These are phyloP conservation scores for Solea senegalensis DNA, from an alignment of 2,113 vertebrate genomes.

Conservation along the genomic window DNA sequence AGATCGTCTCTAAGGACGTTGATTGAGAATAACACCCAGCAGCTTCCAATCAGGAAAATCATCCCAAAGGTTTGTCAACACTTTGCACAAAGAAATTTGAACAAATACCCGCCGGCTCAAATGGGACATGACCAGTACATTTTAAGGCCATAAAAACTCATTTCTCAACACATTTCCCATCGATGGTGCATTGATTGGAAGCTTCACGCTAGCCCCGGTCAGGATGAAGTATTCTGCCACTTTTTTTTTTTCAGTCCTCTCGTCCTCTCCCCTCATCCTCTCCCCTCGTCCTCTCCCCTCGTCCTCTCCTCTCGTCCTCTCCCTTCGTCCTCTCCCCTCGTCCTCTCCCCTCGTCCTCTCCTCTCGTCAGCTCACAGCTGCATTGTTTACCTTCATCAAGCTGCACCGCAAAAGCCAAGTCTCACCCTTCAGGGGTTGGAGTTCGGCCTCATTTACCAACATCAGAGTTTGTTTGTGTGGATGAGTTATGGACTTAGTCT, in stretches of 20 bases:
- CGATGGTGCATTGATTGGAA: not conserved
- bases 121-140: slow-evolving; percentile 9
- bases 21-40: slow-evolving; percentile 14
- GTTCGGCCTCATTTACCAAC: slow-evolving; percentile 80
- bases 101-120: slow-evolving; percentile 19
- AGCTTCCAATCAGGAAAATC: slow-evolving; percentile 2
- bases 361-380: slow-evolving; percentile 56
- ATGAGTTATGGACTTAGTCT: slow-evolving; percentile 80
- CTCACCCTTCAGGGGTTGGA: slow-evolving; percentile 59
- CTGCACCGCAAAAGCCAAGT: slow-evolving; percentile 66
- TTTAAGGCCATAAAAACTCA: not conserved
- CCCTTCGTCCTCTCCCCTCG: slow-evolving; percentile 13
- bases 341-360: slow-evolving; percentile 10
- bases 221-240: slow-evolving; percentile 10
- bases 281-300: not conserved
- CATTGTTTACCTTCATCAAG: slow-evolving; percentile 72
- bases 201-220: slow-evolving; percentile 10
- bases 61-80: slow-evolving; percentile 15
- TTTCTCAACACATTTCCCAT: slow-evolving; percentile 11
- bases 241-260: slow-evolving; percentile 9
- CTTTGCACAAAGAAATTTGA: slow-evolving; percentile 15
- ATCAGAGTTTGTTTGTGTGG: slow-evolving; percentile 81
- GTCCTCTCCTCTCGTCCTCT: slow-evolving; percentile 29
- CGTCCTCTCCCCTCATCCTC: slow-evolving; percentile 12
- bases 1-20: not conserved